Conservation (phyloP, 2,113 vertebrate genomes). For the Stegostoma tigrinum region DNA sequence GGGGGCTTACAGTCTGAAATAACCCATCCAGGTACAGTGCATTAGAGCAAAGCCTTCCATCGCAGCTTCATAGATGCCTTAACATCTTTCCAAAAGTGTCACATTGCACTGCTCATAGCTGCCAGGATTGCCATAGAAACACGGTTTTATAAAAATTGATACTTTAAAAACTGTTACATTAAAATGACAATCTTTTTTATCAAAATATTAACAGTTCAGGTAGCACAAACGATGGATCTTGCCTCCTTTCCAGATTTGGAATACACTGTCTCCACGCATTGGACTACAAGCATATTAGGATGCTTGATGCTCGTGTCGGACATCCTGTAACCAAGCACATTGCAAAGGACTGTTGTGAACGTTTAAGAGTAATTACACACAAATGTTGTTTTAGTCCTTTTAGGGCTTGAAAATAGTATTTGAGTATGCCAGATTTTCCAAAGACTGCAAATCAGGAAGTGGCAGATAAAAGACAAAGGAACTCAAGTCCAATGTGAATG, state of each 20-base stretch:
- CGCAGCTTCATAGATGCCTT: neutral
- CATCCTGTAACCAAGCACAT: neutral
- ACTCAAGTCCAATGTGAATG: neutral
- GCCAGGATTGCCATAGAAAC: conserved; percentile 11
- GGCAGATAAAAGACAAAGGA: neutral
- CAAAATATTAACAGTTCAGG: neutral
- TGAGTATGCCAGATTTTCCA: neutral
- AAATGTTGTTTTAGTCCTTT: neutral
- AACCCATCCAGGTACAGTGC: neutral
- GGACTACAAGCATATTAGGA: neutral
- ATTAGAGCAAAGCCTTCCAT: neutral
- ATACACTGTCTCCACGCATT: neutral
- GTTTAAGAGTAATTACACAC: neutral
- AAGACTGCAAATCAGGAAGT: neutral
- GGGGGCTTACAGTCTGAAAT: neutral
- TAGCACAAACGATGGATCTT: neutral
- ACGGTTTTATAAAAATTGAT: neutral
- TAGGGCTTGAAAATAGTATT: neutral
- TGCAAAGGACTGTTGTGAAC: neutral
- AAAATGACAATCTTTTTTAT: neutral
- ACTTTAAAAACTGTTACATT: neutral
- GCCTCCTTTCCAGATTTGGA: neutral
- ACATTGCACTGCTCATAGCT: neutral
- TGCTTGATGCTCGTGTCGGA: neutral
- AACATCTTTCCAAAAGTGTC: neutral